Conservation (phyloP, 2,113 vertebrate species). For the Thymallus thymallus region DNA sequence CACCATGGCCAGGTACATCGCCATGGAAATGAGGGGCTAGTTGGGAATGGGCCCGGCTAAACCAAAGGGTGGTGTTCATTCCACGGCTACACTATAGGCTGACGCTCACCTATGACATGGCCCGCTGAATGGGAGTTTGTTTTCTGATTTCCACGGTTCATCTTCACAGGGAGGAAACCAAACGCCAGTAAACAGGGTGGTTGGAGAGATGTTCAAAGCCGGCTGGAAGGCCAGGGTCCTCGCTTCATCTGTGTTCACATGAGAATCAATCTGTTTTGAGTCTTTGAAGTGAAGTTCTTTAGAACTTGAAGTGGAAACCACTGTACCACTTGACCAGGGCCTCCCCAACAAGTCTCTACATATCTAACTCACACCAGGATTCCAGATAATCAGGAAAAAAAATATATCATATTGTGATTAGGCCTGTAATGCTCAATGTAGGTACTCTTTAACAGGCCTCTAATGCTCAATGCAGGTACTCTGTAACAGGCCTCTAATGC, state of each 20-base stretch:
- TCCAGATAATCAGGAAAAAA: background rate
- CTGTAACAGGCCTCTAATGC: no score
- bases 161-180: slow-evolving; percentile 66
- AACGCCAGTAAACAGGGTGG: slow-evolving; percentile 80
- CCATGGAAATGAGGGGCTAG: slow-evolving; percentile 77
- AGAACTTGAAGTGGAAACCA: slow-evolving; percentile 27
- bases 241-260: slow-evolving; percentile 85
- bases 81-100: slow-evolving; percentile 60
- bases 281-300: slow-evolving; percentile 97
- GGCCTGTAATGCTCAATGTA: no score
- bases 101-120: slow-evolving; percentile 87
- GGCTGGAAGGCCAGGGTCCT: slow-evolving; percentile 62
- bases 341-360: background rate
- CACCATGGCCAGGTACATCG: slow-evolving; percentile 81
- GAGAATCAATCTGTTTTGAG: slow-evolving; percentile 94
- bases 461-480: no score
- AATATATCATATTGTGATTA: no score
- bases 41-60: slow-evolving; percentile 26
- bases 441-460: no score
- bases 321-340: background rate
- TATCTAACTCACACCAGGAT: background rate
- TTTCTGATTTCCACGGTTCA: slow-evolving; percentile 91
- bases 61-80: slow-evolving; percentile 59
- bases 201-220: slow-evolving; percentile 56
- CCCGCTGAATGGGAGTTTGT: slow-evolving; percentile 87